phyloP scores from a whole-genome alignment of 2,888 invertebrate genomes.

The Melikaiella ostensackeni region DNA sequence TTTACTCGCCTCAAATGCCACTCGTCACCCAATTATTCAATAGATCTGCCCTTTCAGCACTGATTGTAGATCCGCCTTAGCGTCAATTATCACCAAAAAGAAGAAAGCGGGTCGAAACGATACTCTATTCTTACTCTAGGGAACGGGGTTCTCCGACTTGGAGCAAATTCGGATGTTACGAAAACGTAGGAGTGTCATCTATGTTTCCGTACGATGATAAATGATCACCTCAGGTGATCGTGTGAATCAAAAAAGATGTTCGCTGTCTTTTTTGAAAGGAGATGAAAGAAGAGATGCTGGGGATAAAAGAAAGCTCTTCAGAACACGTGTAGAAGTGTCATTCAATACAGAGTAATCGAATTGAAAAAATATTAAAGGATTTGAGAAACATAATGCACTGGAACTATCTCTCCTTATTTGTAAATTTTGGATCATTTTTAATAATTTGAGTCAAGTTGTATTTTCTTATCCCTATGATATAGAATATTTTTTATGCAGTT shows the following conservation, averaged over 20 bases:
- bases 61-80: conserved; percentile 19
- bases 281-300: background rate
- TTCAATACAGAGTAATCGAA: background rate
- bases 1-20: conserved; percentile 30
- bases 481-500: too few species aligned
- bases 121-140: conserved; percentile 15
- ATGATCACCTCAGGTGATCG: conserved; percentile 56
- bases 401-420: background rate
- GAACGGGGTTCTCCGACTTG: background rate
- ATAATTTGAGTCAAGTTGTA: too few species aligned
- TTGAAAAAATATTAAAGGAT: too few species aligned
- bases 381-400: too few species aligned
- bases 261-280: background rate
- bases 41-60: conserved; percentile 16
- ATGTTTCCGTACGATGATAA: conserved; percentile 62
- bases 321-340: background rate
- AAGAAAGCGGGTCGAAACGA: conserved; percentile 35
- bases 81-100: conserved; percentile 34
- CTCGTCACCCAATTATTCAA: conserved; percentile 28
- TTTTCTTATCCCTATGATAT: too few species aligned
- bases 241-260: conserved; percentile 13
- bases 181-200: conserved; percentile 22
- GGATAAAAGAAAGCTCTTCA: background rate
- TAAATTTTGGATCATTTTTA: background rate
- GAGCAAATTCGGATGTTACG: conserved; percentile 21